These are phyloP conservation scores for Umimayanthus chanpuru DNA, from an alignment of 92 coral and sea anemone species.

Conservation along the genomic window DNA sequence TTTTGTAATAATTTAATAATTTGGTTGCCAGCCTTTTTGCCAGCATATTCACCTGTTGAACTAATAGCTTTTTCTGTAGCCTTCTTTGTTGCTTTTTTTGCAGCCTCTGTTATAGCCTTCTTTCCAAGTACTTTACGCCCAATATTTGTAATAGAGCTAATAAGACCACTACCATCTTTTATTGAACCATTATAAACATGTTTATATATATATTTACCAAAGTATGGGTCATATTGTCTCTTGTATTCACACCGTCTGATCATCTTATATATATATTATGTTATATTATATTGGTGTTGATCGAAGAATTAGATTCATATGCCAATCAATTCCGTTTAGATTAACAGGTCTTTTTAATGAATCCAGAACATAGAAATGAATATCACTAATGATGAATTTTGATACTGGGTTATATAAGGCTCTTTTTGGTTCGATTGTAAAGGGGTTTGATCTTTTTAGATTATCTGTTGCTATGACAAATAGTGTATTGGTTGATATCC, in stretches of 20 bases:
- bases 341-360: neutral
- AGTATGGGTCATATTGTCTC: neutral
- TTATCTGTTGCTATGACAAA: too few species aligned
- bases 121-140: neutral
- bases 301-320: too few species aligned
- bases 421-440: neutral
- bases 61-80: too few species aligned
- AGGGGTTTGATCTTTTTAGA: too few species aligned
- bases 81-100: neutral
- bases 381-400: neutral
- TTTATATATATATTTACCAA: neutral
- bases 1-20: too few species aligned
- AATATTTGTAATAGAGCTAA: neutral
- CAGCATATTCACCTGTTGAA: too few species aligned
- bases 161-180: neutral
- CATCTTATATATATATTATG: neutral
- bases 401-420: too few species aligned
- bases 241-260: too few species aligned
- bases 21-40: too few species aligned
- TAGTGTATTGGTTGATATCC: too few species aligned
- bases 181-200: neutral
- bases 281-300: too few species aligned
- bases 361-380: neutral
- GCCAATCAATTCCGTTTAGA: too few species aligned
- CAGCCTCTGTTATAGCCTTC: neutral